Base-by-base conservation (phyloP, 2,113 vertebrate species). In the Scomber colias region DNA sequence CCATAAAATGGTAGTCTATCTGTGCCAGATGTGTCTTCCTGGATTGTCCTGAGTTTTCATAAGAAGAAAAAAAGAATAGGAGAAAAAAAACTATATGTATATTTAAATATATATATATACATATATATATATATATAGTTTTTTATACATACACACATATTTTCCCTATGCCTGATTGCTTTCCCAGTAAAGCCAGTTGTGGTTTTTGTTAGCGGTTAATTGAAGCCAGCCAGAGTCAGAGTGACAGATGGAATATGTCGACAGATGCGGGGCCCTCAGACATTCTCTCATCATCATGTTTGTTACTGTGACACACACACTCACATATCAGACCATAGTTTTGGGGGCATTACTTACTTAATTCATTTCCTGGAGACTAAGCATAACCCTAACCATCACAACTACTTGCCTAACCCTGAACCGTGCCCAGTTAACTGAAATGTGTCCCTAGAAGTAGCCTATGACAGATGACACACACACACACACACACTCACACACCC, bases 191-290 rank as follows among this genome's bases (percentile, higher is more conserved):
- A 84, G 70, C 35, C 83, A 75, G 31, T 78, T 90, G 90, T 88
- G 87, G 82, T 86, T 91, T 90, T 74, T 78, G 50, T 71, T 40
- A 86, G 59, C 79, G 83, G 85, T 90, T 92, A 87, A 90, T 90
- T 90, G 71, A 83, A 90, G 77, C 48, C 82, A 85, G 75, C 48
- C 70, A 84, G 61, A 89, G 77, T 75, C 48, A 70, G 71, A 86
- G 71, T 62, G 66, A 69, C 74, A 88, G 82, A 87, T 90, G 92
- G 88, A 91, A 93, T 92, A 85, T 87, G 83, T 77, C 21, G 61
- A 85, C 89, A 91, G 82, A 92, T 86, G 85, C 27, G n/a, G n/a
- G 61, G 78, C 60, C 84, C 87, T 71, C 54, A 92, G 90, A 93
- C 90, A 79, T 92, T 75, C 75, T 84, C 61, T 91, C 89, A 89